Evolutionary conservation across 2,113 vertebrate species (phyloP).

Genomic region (Microcebus murinus): DNA sequence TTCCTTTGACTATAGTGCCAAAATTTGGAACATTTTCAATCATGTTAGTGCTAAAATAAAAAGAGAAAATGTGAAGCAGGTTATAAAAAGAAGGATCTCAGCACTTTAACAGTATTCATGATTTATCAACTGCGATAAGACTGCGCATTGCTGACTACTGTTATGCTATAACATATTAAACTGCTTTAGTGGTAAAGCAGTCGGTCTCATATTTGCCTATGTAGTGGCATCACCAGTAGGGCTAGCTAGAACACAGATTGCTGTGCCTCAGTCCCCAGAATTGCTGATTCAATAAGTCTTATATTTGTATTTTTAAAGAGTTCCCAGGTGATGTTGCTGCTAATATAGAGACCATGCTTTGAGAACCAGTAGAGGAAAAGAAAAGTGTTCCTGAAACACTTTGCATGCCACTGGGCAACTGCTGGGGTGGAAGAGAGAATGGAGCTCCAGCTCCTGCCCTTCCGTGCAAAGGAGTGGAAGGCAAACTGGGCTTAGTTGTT

Average conservation of each 20-base stretch:
- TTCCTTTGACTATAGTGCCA: neutral
- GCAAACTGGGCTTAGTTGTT: neutral
- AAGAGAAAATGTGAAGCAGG: neutral
- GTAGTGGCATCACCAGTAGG: rapidly evolving
- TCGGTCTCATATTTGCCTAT: no score
- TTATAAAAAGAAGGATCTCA: neutral
- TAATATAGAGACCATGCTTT: rapidly evolving
- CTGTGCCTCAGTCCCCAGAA: no score
- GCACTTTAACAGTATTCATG: rapidly evolving
- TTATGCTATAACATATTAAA: neutral
- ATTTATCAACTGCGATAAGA: neutral
- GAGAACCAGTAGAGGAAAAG: neutral
- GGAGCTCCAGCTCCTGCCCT: neutral
- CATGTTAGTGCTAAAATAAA: neutral
- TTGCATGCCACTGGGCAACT: neutral
- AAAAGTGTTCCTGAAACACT: neutral
- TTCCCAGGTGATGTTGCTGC: no score
- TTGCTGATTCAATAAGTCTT: neutral
- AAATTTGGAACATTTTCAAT: neutral
- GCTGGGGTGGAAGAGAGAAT: neutral
- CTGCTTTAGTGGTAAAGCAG: neutral
- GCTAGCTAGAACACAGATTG: rapidly evolving
- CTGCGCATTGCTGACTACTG: rapidly evolving
- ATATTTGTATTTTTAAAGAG: no score
- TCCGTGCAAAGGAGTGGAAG: neutral